phyloP scores from a whole-genome alignment of 1,140 invertebrate species.

The Drosophila willistoni region DNA sequence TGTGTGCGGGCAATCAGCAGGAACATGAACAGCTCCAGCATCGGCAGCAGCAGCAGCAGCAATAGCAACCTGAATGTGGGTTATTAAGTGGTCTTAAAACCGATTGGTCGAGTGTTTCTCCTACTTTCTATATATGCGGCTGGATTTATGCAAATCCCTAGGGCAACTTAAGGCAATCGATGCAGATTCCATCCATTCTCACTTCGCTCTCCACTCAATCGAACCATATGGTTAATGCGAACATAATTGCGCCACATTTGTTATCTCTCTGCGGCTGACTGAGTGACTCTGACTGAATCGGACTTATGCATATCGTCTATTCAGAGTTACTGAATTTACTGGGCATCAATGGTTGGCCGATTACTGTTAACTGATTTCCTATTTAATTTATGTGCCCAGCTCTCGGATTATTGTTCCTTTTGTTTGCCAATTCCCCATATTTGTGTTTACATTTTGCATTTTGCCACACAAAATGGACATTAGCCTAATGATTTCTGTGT shows the following conservation, averaged over 20 bases:
- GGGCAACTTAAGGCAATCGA: conserved; percentile 24
- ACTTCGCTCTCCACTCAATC: conserved; percentile 17
- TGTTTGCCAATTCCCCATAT: conserved; percentile 58
- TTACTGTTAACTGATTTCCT: conserved; percentile 27
- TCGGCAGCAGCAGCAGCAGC: conserved; percentile 11
- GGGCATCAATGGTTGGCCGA: conserved; percentile 45
- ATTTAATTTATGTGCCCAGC: conserved; percentile 50
- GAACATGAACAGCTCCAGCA: conserved; percentile 9
- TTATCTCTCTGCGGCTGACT: conserved; percentile 49
- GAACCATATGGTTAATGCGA: conserved; percentile 60
- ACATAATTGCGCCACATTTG: conserved; percentile 73
- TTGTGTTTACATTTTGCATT: conserved; percentile 58
- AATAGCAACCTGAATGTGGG: conserved; percentile 52
- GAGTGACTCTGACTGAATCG: conserved; percentile 10
- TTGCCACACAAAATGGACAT: conserved; percentile 40
- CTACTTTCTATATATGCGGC: conserved; percentile 62
- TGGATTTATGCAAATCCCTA: conserved; percentile 70
- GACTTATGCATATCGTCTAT: conserved; percentile 51
- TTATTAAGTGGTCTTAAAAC: conserved; percentile 79
- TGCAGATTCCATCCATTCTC: conserved; percentile 17
- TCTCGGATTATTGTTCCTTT: conserved; percentile 28
- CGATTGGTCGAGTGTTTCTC: conserved; percentile 52
- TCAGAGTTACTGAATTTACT: conserved; percentile 29
- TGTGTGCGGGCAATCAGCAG: conserved; percentile 55
- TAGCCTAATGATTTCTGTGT: conserved; percentile 74